A percentile compares a stretch with the other conserved stretches of the same genome.
These are phyloP conservation scores for Noctua comes DNA, from an alignment of 2,888 invertebrate species.

Conservation along the genomic window DNA sequence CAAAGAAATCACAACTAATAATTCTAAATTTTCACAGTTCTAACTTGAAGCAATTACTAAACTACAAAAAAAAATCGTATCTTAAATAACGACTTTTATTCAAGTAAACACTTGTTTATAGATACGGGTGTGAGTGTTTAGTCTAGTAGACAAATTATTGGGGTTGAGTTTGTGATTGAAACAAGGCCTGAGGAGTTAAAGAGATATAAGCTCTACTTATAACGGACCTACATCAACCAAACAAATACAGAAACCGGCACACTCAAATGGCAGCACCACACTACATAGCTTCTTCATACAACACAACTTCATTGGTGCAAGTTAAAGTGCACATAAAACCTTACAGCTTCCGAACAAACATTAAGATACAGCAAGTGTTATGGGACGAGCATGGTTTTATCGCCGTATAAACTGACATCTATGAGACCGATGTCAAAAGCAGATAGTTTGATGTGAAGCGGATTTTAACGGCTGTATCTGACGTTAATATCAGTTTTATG, in stretches of 20 bases:
- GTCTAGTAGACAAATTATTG: not conserved
- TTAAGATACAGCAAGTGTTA: conserved; percentile 80
- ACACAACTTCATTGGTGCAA: conserved; percentile 64
- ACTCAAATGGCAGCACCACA: not conserved
- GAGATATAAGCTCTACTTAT: not conserved
- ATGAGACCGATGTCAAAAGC: conserved; percentile 74
- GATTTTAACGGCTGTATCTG: conserved; percentile 65
- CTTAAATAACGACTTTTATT: not conserved
- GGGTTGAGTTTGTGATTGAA: not conserved
- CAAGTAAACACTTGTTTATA: not conserved
- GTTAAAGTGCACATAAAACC: conserved; percentile 74
- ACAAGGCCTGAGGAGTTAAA: not conserved
- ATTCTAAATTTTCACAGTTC: too few species aligned
- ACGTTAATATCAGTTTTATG: conserved; percentile 67
- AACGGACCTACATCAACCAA: not conserved
- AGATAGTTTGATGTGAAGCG: conserved; percentile 72
- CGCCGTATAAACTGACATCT: conserved; percentile 80
- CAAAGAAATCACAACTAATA: too few species aligned
- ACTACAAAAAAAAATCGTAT: not conserved
- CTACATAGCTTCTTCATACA: conserved; percentile 20
- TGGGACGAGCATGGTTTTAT: conserved; percentile 82
- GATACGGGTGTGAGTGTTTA: not conserved
- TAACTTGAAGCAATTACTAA: too few species aligned
- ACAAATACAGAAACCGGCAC: not conserved
- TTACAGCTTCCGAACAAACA: conserved; percentile 79